These are phyloP conservation scores for Ophion slaviceki DNA, from an alignment of 2,888 invertebrate species.

Conservation along the genomic window DNA sequence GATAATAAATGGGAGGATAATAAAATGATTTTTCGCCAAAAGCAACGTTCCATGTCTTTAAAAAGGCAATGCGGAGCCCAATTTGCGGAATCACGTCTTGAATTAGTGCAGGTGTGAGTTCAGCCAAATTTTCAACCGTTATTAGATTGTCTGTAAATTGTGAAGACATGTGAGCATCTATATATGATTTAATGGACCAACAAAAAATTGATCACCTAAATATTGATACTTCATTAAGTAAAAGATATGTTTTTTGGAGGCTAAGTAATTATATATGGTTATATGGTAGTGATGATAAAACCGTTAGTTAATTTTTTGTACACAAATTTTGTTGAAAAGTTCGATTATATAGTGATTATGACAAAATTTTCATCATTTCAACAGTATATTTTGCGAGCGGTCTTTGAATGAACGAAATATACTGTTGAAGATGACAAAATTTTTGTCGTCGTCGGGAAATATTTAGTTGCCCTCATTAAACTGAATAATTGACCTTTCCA, in stretches of 20 bases:
- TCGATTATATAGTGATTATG: neutral
- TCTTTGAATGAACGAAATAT: neutral
- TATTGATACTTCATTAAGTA: neutral
- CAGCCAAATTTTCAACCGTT: conserved; percentile 14
- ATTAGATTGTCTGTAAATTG: conserved; percentile 8
- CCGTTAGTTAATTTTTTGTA: neutral
- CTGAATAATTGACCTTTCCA: neutral
- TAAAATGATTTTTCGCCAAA: neutral
- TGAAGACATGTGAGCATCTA: neutral
- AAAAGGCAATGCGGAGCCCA: conserved; percentile 21
- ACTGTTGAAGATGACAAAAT: neutral
- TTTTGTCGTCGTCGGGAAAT: neutral
- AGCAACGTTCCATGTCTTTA: conserved; percentile 24
- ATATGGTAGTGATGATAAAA: too few relatives aligned
- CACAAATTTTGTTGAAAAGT: conserved; percentile 7
- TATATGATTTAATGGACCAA: neutral
- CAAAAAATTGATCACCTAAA: neutral
- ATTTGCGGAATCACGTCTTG: conserved; percentile 26
- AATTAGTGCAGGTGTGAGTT: conserved; percentile 18
- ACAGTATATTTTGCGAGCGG: neutral
- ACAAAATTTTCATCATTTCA: neutral
- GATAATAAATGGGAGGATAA: conserved; percentile 16
- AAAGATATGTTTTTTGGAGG: too few relatives aligned
- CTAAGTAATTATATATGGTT: too few relatives aligned
- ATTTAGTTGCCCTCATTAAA: neutral